These are phyloP conservation scores for Litoditis marina DNA, from an alignment of 2,888 invertebrate genomes.

Conservation along the genomic window DNA sequence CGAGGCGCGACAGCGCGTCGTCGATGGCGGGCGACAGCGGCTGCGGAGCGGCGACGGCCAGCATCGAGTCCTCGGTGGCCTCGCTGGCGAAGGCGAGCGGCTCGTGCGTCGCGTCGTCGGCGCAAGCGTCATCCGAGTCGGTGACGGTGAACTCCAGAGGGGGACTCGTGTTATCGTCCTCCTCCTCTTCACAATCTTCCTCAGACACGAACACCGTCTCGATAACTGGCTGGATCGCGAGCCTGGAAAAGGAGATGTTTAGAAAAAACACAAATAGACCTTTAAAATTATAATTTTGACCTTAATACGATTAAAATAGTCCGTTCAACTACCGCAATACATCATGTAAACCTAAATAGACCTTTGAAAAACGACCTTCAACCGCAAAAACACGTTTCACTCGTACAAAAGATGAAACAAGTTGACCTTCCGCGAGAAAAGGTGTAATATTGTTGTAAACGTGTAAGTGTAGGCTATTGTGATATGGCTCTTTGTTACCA, in stretches of 20 bases:
- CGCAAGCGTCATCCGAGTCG: background rate
- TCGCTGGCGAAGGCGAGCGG: conserved; percentile 10
- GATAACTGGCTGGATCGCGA: background rate
- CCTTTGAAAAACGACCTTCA: too few species aligned
- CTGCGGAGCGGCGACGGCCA: background rate
- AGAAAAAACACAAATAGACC: too few species aligned
- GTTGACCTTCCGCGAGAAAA: too few species aligned
- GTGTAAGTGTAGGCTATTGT: too few species aligned
- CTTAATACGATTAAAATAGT: too few species aligned
- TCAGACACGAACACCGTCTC: conserved; percentile 2
- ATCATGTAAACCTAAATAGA: too few species aligned
- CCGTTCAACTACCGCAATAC: too few species aligned
- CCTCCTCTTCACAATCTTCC: conserved; percentile 8
- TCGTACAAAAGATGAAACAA: too few species aligned
- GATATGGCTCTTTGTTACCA: too few species aligned
- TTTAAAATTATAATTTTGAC: too few species aligned
- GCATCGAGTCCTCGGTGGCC: conserved; percentile 6
- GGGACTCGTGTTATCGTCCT: conserved; percentile 4
- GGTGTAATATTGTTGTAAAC: too few species aligned
- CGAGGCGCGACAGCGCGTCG: background rate
- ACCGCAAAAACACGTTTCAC: too few species aligned
- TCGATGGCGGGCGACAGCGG: conserved; percentile 3
- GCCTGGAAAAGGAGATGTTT: background rate
- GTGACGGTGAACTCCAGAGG: conserved; percentile 19
- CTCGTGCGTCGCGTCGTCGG: conserved; percentile 1